phyloP scores from a whole-genome alignment of 2,113 vertebrate species.

The Gobiocypris rarus region DNA sequence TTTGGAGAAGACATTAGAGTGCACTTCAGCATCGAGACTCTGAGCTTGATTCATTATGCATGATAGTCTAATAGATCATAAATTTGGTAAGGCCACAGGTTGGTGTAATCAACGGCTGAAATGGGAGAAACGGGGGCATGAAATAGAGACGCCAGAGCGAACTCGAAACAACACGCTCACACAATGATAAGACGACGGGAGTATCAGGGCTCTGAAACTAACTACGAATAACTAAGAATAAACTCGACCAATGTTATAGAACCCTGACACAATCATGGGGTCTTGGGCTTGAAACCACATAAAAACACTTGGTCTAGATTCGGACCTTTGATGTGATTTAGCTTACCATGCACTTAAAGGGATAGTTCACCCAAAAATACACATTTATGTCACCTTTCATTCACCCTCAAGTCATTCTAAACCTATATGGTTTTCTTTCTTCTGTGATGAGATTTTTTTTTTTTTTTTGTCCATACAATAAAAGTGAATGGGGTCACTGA shows the following conservation, averaged over 20 bases:
- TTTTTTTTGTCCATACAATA: background rate
- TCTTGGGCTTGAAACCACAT: background rate
- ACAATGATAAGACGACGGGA: too few species aligned
- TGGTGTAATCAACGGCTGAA: constrained; percentile 1
- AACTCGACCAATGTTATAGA: too few species aligned
- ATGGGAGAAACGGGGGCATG: background rate
- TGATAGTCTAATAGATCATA: constrained; percentile 54
- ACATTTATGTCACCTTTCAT: background rate
- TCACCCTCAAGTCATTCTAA: background rate
- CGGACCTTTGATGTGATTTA: too few species aligned
- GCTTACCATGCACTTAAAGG: background rate
- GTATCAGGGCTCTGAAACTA: too few species aligned
- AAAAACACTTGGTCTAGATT: background rate
- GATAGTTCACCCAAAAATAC: background rate
- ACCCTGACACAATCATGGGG: too few species aligned
- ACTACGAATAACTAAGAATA: too few species aligned
- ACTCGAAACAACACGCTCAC: too few species aligned
- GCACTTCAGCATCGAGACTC: constrained; percentile 36
- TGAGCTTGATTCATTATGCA: constrained; percentile 57
- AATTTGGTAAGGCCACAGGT: constrained; percentile 6
- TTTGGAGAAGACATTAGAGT: constrained; percentile 42
- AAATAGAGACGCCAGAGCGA: background rate
- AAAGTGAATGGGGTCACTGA: background rate
- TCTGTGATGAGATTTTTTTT: too few species aligned
- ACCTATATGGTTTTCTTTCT: background rate